Percentiles rank a stretch among this genome's conserved stretches.
Evolutionary conservation across 2,888 invertebrate genomes (phyloP).

Genomic region (Drosophila kuntzei): DNA sequence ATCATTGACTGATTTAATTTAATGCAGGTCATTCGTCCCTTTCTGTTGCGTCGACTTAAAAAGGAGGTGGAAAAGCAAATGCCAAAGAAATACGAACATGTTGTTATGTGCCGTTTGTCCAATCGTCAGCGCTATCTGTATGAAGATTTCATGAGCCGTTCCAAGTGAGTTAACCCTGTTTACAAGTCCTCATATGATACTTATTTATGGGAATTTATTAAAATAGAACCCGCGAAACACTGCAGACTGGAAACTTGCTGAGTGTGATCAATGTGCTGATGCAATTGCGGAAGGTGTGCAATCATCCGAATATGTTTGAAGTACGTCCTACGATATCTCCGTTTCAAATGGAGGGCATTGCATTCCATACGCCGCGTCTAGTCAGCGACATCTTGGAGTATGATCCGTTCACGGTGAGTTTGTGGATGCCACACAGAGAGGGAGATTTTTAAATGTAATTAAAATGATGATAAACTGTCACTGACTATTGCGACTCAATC

Average conservation of each 20-base stretch:
- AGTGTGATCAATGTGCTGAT: slow-evolving; percentile 98
- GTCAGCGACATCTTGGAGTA: slow-evolving; percentile 90
- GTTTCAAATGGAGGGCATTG: slow-evolving; percentile 93
- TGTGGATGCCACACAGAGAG: slow-evolving; percentile 15
- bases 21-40: slow-evolving; percentile 93
- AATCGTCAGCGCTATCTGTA: slow-evolving; percentile 98
- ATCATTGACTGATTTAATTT: background rate
- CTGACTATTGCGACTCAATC: slow-evolving; percentile 82
- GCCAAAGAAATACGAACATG: slow-evolving; percentile 98
- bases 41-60: slow-evolving; percentile 96
- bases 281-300: slow-evolving; percentile 98
- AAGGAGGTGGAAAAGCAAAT: slow-evolving; percentile 98
- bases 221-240: slow-evolving; percentile 94
- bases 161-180: slow-evolving; percentile 89
- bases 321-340: slow-evolving; percentile 97
- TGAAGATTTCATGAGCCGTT: slow-evolving; percentile 99
- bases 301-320: slow-evolving; percentile 99
- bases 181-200: background rate
- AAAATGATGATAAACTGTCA: slow-evolving; percentile 84
- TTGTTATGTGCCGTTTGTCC: slow-evolving; percentile 96
- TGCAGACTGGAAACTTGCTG: slow-evolving; percentile 96
- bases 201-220: background rate
- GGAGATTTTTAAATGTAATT: background rate
- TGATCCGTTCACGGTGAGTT: slow-evolving; percentile 90
- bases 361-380: slow-evolving; percentile 90